Conservation (phyloP, 2,888 invertebrate species). For the Eutolmus rufibarbis region DNA sequence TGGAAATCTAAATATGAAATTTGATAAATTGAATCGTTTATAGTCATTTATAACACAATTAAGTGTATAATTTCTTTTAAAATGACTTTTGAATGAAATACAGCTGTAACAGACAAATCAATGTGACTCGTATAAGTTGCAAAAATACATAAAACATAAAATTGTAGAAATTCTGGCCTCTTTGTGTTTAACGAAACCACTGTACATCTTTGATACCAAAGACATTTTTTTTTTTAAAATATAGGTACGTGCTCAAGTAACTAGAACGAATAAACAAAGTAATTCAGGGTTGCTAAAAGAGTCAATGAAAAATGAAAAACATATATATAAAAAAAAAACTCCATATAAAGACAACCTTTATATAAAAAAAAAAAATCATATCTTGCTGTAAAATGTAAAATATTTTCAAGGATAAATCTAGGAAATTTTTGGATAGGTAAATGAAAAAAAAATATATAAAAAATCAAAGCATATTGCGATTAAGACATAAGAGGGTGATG, state of each 20-base stretch:
- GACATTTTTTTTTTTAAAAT: neutral
- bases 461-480: neutral
- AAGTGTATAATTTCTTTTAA: neutral
- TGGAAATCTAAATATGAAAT: neutral
- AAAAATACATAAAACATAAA: neutral
- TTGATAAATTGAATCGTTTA: neutral
- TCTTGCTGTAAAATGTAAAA: constrained; percentile 29
- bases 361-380: constrained; percentile 11
- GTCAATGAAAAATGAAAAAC: neutral
- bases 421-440: neutral
- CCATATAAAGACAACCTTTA: constrained; percentile 5
- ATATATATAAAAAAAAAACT: constrained; percentile 7
- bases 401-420: constrained; percentile 9
- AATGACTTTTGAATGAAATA: neutral
- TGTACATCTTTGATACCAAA: neutral
- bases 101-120: neutral
- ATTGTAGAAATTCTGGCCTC: neutral
- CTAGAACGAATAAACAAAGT: neutral
- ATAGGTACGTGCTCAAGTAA: neutral
- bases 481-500: neutral
- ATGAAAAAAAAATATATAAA: neutral
- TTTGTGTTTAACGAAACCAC: neutral
- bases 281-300: neutral
- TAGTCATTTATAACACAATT: no score
- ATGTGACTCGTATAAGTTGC: neutral